Conservation (phyloP, 2,888 invertebrate genomes). For the Ernsta delagoae region DNA sequence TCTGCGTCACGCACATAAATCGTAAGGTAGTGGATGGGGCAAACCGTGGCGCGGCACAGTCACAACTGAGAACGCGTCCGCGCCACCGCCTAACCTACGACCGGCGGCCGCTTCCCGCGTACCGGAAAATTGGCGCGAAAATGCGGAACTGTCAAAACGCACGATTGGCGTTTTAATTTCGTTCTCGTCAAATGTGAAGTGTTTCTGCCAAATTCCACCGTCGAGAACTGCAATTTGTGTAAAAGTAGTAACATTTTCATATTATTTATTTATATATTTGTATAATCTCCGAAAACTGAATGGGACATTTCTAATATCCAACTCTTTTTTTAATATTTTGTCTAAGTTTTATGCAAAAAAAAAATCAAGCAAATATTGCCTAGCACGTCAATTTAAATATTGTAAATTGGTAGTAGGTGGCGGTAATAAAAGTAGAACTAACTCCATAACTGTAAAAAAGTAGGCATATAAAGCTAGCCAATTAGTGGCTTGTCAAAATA, state of each 20-base stretch:
- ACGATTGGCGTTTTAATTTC: constrained; percentile 56
- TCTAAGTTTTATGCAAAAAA: neutral
- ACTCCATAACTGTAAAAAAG: constrained; percentile 30
- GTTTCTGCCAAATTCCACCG: constrained; percentile 33
- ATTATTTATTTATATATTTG: too few relatives aligned
- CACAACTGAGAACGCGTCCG: constrained; percentile 67
- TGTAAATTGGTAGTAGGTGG: constrained; percentile 27
- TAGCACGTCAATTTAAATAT: constrained; percentile 18
- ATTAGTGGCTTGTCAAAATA: constrained; percentile 44
- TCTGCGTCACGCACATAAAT: constrained; percentile 78
- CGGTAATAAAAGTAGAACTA: constrained; percentile 23
- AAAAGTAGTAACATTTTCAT: constrained; percentile 2
- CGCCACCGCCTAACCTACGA: constrained; percentile 58
- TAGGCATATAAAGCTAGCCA: constrained; percentile 41
- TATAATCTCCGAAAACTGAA: constrained; percentile 1
- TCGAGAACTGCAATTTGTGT: constrained; percentile 17
- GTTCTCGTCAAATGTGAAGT: constrained; percentile 50
- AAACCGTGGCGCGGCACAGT: constrained; percentile 63
- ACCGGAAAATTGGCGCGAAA: constrained; percentile 82
- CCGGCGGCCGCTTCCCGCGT: constrained; percentile 50
- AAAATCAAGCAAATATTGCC: constrained; percentile 1
- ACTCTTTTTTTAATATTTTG: too few relatives aligned
- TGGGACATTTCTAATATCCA: constrained; percentile 30
- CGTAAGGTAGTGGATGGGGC: constrained; percentile 72
- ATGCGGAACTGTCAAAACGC: constrained; percentile 72